Percentiles rank a stretch among this genome's conserved stretches.
Conservation (phyloP, 2,888 invertebrate species). For the Charanyca ferruginea region DNA sequence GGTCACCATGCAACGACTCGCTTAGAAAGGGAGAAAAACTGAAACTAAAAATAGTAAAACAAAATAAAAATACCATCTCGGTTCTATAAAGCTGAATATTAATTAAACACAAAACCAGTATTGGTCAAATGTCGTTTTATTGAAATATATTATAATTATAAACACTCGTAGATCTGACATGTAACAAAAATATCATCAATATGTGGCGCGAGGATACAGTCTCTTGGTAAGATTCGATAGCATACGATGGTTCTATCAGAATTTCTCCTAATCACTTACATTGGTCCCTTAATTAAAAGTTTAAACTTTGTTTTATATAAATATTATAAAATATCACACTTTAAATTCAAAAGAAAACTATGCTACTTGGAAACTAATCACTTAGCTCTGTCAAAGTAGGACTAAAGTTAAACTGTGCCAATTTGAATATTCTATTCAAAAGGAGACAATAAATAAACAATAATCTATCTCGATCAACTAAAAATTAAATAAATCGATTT, state of each 20-base stretch:
- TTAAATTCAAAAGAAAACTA: slow-evolving; percentile 90
- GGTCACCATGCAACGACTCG: slow-evolving; percentile 87
- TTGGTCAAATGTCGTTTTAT: slow-evolving; percentile 84
- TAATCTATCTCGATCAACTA: slow-evolving; percentile 89
- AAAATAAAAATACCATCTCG: slow-evolving; percentile 83
- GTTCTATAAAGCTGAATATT: slow-evolving; percentile 73
- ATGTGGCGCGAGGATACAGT: slow-evolving; percentile 83
- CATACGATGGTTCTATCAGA: slow-evolving; percentile 85
- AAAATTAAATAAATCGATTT: slow-evolving; percentile 90
- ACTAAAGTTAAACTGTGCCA: slow-evolving; percentile 89
- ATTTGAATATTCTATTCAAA: slow-evolving; percentile 89
- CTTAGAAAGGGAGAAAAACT: slow-evolving; percentile 85
- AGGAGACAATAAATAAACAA: slow-evolving; percentile 90
- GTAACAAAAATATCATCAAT: slow-evolving; percentile 78
- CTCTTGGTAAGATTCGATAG: slow-evolving; percentile 83
- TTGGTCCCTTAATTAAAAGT: slow-evolving; percentile 91
- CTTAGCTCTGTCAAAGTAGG: slow-evolving; percentile 89
- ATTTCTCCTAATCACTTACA: slow-evolving; percentile 90
- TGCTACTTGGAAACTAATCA: slow-evolving; percentile 88
- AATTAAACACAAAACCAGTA: slow-evolving; percentile 85
- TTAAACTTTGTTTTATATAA: slow-evolving; percentile 90
- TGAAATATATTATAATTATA: slow-evolving; percentile 74
- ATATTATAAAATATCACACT: slow-evolving; percentile 91
- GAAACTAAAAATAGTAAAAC: slow-evolving; percentile 79
- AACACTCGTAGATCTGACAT: slow-evolving; percentile 82